Percentiles rank a stretch among this genome's conserved stretches.
Evolutionary conservation across 2,113 vertebrate species (phyloP).

Genomic region (Phylloscopus whistleri): DNA sequence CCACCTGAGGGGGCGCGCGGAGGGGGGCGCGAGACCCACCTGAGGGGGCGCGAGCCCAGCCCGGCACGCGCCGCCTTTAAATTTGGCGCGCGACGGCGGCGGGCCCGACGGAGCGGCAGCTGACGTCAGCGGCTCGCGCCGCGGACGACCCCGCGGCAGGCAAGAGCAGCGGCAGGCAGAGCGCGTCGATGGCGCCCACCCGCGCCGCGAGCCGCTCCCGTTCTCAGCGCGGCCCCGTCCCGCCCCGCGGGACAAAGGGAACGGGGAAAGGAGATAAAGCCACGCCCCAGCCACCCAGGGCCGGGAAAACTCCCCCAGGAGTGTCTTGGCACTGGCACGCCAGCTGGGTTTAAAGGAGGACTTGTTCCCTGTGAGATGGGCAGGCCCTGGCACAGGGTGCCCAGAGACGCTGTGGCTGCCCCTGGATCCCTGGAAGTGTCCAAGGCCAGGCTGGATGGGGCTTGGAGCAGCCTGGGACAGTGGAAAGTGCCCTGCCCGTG

Average conservation of each 20-base stretch:
- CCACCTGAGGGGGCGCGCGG: too few relatives aligned
- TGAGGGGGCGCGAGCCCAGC: too few relatives aligned
- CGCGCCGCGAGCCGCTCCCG: not conserved
- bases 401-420: not conserved
- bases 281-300: accelerated
- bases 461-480: accelerated
- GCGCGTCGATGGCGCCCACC: not conserved
- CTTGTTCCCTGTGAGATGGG: accelerated
- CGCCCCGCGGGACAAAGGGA: too few relatives aligned
- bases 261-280: not conserved
- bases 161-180: not conserved
- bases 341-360: accelerated
- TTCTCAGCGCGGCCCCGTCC: not conserved
- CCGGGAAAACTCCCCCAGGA: accelerated
- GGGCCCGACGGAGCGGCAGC: not conserved
- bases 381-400: not conserved
- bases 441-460: accelerated
- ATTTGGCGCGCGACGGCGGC: constrained; percentile 50
- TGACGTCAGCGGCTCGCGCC: not conserved
- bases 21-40: too few relatives aligned
- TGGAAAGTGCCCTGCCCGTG: too few relatives aligned
- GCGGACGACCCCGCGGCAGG: not conserved
- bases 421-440: not conserved
- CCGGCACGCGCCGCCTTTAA: constrained; percentile 4
- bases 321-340: accelerated